A percentile compares a stretch with the other conserved stretches of the same genome.
phyloP scores from a whole-genome alignment of 2,113 vertebrate genomes.

The Spheniscus mendiculus region DNA sequence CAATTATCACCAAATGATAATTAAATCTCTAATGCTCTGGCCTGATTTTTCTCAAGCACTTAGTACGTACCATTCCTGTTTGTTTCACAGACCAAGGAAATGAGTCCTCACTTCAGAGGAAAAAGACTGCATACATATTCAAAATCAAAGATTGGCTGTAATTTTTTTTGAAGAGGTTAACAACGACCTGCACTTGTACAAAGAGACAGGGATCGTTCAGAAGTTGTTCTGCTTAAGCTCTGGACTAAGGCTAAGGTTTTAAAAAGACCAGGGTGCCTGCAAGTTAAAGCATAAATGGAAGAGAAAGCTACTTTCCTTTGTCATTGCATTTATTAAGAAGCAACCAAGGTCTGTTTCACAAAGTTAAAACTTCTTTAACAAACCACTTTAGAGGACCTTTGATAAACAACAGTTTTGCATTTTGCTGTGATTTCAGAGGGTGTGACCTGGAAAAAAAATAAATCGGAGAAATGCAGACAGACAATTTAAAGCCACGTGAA shows the following conservation, averaged over 20 bases:
- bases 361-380: not conserved
- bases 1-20: not conserved
- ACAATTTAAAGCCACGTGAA: not conserved
- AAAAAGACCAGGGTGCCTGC: not conserved
- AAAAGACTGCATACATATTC: not conserved
- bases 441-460: not conserved
- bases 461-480: not conserved
- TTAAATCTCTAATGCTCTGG: not conserved
- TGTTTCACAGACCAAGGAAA: not conserved
- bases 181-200: not conserved
- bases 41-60: not conserved
- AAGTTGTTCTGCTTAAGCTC: not conserved
- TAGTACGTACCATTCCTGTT: accelerated
- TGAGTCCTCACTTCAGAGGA: not conserved
- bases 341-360: not conserved
- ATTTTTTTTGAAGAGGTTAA: not conserved
- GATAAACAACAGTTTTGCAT: not conserved
- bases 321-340: not conserved
- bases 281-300: not conserved
- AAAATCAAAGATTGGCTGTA: not conserved
- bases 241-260: not conserved
- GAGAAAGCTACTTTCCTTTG: not conserved
- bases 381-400: not conserved
- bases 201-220: not conserved
- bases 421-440: not conserved